A percentile compares a stretch with the other conserved stretches of the same genome.
Evolutionary conservation across 1,140 invertebrate species (phyloP).

Genomic region (Physella acuta): DNA sequence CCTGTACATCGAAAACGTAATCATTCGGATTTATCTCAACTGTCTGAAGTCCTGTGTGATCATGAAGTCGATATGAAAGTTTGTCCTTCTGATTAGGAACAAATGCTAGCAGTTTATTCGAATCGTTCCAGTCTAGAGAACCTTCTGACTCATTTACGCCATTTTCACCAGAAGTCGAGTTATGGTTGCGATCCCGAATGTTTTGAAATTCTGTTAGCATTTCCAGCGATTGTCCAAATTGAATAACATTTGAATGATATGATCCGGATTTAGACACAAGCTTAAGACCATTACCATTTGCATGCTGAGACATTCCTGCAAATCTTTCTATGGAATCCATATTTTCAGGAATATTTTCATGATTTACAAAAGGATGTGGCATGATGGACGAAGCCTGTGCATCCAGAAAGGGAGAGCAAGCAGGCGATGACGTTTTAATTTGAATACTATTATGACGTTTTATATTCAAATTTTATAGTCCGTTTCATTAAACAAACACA

Average conservation of each 20-base stretch:
- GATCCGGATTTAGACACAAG: slow-evolving; percentile 1
- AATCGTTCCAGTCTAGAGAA: neutral
- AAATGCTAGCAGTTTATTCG: neutral
- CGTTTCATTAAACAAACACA: too few species aligned
- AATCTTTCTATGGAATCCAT: slow-evolving; percentile 5
- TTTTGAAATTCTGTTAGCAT: neutral
- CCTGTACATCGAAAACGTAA: neutral
- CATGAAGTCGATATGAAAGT: neutral
- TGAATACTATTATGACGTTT: neutral
- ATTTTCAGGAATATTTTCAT: slow-evolving; percentile 15
- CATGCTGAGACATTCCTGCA: slow-evolving; percentile 12
- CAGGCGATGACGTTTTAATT: neutral
- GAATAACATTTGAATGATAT: neutral
- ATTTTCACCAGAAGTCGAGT: neutral
- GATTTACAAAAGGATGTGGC: slow-evolving; percentile 14
- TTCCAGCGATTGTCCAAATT: neutral
- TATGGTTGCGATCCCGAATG: slow-evolving; percentile 10
- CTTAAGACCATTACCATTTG: slow-evolving; percentile 5
- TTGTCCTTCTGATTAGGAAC: neutral
- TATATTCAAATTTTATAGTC: neutral
- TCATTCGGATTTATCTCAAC: neutral
- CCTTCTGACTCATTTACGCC: neutral
- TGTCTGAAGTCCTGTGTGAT: neutral
- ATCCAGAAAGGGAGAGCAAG: slow-evolving; percentile 8
- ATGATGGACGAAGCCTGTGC: slow-evolving; percentile 9